Percentiles rank a stretch among this genome's conserved stretches.
Conservation (phyloP, 2,797 vertebrate genomes). For the Notoglanidium macrostoma region DNA sequence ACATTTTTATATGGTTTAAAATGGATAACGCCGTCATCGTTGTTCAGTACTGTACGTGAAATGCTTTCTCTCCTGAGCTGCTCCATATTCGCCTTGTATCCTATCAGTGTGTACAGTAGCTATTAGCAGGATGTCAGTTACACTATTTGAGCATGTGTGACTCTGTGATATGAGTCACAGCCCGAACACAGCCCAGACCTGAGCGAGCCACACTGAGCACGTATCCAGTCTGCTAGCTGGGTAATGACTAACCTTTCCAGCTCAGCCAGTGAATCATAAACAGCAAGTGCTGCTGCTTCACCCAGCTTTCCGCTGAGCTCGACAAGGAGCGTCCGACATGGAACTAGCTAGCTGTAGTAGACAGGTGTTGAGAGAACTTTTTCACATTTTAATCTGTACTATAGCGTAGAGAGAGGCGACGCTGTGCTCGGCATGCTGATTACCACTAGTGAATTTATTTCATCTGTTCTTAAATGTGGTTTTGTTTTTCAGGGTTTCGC, state of each 20-base stretch:
- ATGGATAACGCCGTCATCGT: not conserved
- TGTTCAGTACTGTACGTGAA: not conserved
- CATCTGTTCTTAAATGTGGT: not conserved
- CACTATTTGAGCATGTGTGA: slow-evolving; percentile 17
- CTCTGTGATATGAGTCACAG: slow-evolving; percentile 37
- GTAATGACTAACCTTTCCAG: slow-evolving; percentile 49
- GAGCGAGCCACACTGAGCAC: slow-evolving; percentile 22
- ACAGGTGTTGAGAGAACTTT: not conserved
- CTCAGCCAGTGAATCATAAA: slow-evolving; percentile 51
- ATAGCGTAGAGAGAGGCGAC: not conserved
- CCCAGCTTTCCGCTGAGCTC: slow-evolving; percentile 45
- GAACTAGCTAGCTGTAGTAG: not conserved
- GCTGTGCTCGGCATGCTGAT: not conserved
- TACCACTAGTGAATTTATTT: not conserved
- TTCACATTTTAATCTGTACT: not conserved
- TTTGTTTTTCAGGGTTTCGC: slow-evolving; percentile 82
- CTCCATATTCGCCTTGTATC: not conserved
- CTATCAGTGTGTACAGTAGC: not conserved
- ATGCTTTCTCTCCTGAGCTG: not conserved
- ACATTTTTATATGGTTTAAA: not conserved
- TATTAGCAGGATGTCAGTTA: slow-evolving; percentile 7
- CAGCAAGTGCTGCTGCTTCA: slow-evolving; percentile 34
- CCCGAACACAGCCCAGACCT: slow-evolving; percentile 15
- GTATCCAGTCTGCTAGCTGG: slow-evolving; percentile 38
- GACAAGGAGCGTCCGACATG: slow-evolving; percentile 26